Conservation (phyloP, 2,888 invertebrate species). For the Orchesella flavescens region DNA sequence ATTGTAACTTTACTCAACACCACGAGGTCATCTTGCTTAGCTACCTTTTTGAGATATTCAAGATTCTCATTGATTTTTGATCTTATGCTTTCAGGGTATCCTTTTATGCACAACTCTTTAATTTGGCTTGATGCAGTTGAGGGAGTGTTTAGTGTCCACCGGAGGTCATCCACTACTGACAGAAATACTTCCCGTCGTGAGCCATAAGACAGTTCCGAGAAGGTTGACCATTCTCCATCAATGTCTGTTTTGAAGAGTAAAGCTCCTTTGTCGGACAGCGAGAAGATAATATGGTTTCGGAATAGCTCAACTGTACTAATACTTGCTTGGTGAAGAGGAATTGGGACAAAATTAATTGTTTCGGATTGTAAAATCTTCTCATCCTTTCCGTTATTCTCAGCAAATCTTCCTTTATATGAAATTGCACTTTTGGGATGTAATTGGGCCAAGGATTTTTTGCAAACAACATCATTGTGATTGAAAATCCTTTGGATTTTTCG, state of each 20-base stretch:
- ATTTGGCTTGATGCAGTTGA: constrained; percentile 31
- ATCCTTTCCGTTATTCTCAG: not conserved
- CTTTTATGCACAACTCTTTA: constrained; percentile 51
- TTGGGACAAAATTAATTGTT: constrained; percentile 14
- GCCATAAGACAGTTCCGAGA: constrained; percentile 51
- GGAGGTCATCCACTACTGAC: constrained; percentile 58
- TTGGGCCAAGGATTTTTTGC: constrained; percentile 28
- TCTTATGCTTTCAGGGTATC: constrained; percentile 58
- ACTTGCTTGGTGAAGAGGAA: constrained; percentile 34
- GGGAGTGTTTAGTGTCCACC: constrained; percentile 39
- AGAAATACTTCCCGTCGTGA: constrained; percentile 60
- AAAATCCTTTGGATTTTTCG: constrained; percentile 38
- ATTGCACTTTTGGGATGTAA: constrained; percentile 47
- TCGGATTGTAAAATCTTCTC: not conserved
- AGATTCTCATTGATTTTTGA: constrained; percentile 38
- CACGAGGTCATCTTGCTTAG: constrained; percentile 43
- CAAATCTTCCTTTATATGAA: not conserved
- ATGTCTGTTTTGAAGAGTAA: constrained; percentile 54
- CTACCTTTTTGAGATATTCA: constrained; percentile 44
- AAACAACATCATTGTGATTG: constrained; percentile 30
- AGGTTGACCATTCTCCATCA: constrained; percentile 56
- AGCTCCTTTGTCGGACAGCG: constrained; percentile 44
- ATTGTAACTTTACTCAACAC: constrained; percentile 54
- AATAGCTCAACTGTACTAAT: constrained; percentile 39
- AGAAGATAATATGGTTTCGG: constrained; percentile 54